Conservation (phyloP, 92 coral and sea anemone species). For the Zoanthus sansibaricus region DNA sequence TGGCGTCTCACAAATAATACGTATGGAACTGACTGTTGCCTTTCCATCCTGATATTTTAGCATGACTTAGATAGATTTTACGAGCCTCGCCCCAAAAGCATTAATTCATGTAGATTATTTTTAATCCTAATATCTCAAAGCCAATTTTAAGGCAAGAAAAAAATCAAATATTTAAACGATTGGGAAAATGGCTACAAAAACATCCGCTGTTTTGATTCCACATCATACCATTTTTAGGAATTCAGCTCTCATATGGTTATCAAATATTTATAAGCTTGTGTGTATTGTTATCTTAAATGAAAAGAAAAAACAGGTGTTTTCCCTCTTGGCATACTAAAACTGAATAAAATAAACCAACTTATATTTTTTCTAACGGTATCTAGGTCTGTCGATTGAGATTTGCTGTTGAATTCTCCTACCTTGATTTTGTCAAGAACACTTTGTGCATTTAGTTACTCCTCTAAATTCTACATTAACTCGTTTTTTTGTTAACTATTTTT, state of each 20-base stretch:
- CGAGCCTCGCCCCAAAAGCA: conserved; percentile 28
- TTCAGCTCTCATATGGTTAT: background rate
- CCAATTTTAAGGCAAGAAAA: conserved; percentile 12
- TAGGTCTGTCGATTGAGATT: too few relatives aligned
- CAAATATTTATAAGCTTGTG: conserved; percentile 17
- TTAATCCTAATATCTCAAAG: conserved; percentile 11
- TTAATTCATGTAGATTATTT: background rate
- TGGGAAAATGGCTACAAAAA: background rate
- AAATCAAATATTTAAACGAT: conserved; percentile 43
- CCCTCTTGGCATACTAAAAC: too few relatives aligned
- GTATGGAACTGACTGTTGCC: conserved; percentile 16
- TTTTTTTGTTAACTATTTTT: too few relatives aligned
- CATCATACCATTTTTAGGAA: background rate
- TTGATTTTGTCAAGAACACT: too few relatives aligned
- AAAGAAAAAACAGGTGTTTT: background rate
- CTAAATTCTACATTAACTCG: too few relatives aligned
- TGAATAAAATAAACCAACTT: too few relatives aligned
- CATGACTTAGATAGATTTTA: background rate
- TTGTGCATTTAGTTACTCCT: too few relatives aligned
- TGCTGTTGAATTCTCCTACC: too few relatives aligned
- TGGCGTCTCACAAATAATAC: conserved; percentile 39
- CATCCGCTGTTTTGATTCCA: conserved; percentile 39
- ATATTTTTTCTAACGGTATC: too few relatives aligned
- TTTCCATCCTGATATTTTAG: conserved; percentile 22
- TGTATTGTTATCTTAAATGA: background rate